Evolutionary conservation across 2,888 invertebrate species (phyloP).

Genomic region (Perizoma affinitatum): DNA sequence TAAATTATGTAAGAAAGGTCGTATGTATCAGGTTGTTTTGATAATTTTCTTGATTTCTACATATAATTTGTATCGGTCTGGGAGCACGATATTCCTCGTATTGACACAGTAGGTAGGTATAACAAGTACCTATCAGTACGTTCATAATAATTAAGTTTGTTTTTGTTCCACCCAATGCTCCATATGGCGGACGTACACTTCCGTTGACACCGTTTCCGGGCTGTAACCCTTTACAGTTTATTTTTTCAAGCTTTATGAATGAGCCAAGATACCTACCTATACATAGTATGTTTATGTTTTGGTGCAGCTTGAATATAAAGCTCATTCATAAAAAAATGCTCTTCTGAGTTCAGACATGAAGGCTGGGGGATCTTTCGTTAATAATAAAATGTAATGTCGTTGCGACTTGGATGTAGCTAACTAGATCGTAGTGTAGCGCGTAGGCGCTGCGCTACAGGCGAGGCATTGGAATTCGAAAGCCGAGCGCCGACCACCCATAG

Average conservation of each 20-base stretch:
- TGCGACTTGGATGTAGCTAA: slow-evolving; percentile 47
- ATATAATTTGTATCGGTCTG: too few species aligned
- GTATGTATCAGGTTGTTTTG: too few species aligned
- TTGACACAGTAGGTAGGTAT: too few species aligned
- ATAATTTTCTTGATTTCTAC: too few species aligned
- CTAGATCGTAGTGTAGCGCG: slow-evolving; percentile 66
- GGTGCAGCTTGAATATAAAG: slow-evolving; percentile 45
- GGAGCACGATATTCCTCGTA: too few species aligned
- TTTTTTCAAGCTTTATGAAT: slow-evolving; percentile 74
- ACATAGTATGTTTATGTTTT: slow-evolving; percentile 60
- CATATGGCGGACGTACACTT: slow-evolving; percentile 82
- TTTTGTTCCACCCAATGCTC: slow-evolving; percentile 46
- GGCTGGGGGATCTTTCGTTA: slow-evolving; percentile 26
- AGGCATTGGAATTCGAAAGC: slow-evolving; percentile 83
- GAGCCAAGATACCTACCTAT: slow-evolving; percentile 46
- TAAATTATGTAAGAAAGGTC: too few species aligned
- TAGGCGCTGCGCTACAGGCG: slow-evolving; percentile 82
- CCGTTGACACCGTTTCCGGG: slow-evolving; percentile 78
- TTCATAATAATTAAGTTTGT: slow-evolving; percentile 30
- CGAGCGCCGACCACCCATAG: slow-evolving; percentile 82
- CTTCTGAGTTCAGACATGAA: slow-evolving; percentile 8
- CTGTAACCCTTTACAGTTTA: slow-evolving; percentile 66
- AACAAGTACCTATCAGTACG: neutral
- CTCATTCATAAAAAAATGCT: slow-evolving; percentile 59
- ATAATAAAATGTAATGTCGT: slow-evolving; percentile 35